These are phyloP conservation scores for Bombyx huttoni DNA, from an alignment of 2,888 invertebrate species.

Conservation along the genomic window DNA sequence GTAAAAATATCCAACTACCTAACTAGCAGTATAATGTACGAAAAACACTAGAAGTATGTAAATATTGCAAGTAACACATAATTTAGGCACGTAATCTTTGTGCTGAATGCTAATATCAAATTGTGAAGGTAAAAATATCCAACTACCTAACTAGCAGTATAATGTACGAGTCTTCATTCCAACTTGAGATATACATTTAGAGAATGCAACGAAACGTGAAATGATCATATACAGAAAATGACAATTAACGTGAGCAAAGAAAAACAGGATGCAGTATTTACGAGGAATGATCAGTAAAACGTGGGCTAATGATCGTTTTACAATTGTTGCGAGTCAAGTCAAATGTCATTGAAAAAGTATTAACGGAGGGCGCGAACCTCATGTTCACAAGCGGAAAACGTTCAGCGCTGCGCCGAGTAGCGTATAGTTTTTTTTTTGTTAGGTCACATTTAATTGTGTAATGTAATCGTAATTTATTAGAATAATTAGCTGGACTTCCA, in stretches of 20 bases:
- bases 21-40: too few relatives aligned
- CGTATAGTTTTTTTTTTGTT: background rate
- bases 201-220: slow-evolving; percentile 13
- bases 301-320: slow-evolving; percentile 35
- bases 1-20: too few relatives aligned
- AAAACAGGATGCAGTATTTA: slow-evolving; percentile 49
- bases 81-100: too few relatives aligned
- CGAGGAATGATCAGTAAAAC: slow-evolving; percentile 38
- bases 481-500: slow-evolving; percentile 8
- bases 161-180: background rate
- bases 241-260: slow-evolving; percentile 22
- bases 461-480: background rate
- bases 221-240: slow-evolving; percentile 17
- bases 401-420: background rate
- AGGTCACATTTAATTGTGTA: background rate
- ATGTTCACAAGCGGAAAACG: slow-evolving; percentile 13
- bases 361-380: slow-evolving; percentile 18
- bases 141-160: too few relatives aligned
- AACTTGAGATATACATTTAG: slow-evolving; percentile 2
- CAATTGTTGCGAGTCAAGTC: slow-evolving; percentile 21
- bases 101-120: too few relatives aligned
- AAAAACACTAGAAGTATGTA: too few relatives aligned
- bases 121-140: too few relatives aligned
- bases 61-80: too few relatives aligned
- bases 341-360: slow-evolving; percentile 27